Percentiles rank a stretch among this genome's conserved stretches.
These are phyloP conservation scores for Ophioderma brevispina DNA, from an alignment of 35 echinoderm and acorn worm genomes.

Conservation along the genomic window DNA sequence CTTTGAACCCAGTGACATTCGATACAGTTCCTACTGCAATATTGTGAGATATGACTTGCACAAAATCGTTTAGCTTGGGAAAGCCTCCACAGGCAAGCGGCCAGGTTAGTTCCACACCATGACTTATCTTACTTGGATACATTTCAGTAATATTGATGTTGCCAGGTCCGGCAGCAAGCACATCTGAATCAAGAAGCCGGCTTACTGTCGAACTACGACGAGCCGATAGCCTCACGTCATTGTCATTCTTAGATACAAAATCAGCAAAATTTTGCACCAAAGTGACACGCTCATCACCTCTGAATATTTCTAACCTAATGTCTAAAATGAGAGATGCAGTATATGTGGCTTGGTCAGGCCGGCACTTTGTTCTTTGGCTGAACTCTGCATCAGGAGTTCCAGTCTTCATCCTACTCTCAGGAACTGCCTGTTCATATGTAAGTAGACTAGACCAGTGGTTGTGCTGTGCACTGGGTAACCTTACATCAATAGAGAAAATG, in stretches of 20 bases:
- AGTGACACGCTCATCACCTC: neutral
- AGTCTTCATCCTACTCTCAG: neutral
- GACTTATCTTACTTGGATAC: neutral
- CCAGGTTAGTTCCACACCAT: constrained; percentile 19
- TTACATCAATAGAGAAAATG: constrained; percentile 29
- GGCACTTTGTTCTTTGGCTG: neutral
- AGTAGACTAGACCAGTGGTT: neutral
- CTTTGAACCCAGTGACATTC: constrained; percentile 3
- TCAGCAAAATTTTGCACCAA: constrained; percentile 10
- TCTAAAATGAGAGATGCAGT: neutral
- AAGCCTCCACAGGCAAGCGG: neutral
- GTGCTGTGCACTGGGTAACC: neutral
- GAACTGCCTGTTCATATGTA: neutral
- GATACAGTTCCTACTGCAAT: constrained; percentile 2
- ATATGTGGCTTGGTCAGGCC: neutral
- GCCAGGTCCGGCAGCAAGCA: constrained; percentile 30
- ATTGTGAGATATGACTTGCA: constrained; percentile 23
- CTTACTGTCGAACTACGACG: constrained; percentile 8
- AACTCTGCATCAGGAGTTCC: neutral
- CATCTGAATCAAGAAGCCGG: constrained; percentile 1
- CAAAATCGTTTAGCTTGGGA: neutral
- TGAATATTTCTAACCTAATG: neutral
- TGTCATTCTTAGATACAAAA: neutral
- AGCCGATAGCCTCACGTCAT: constrained; percentile 4
- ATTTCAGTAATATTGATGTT: neutral